A percentile compares a stretch with the other conserved stretches of the same genome.
phyloP scores from a whole-genome alignment of 92 coral and sea anemone genomes.

The Muricea muricata region DNA sequence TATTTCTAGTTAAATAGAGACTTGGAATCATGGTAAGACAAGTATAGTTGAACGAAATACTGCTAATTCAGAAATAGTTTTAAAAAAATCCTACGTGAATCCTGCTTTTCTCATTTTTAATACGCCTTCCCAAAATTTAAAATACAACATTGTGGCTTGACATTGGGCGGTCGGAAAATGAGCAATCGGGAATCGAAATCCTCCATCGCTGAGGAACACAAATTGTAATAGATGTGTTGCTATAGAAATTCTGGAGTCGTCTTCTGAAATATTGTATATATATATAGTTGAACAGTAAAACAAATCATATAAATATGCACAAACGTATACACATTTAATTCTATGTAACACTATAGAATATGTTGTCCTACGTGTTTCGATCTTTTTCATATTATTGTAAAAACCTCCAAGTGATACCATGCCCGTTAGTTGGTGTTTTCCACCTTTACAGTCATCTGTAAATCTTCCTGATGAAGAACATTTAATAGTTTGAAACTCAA shows the following conservation, averaged over 20 bases:
- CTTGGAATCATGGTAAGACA: background rate
- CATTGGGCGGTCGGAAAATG: conserved; percentile 5
- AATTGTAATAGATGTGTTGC: conserved; percentile 8
- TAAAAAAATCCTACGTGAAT: background rate
- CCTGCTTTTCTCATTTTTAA: conserved; percentile 6
- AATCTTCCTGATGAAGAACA: background rate
- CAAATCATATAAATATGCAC: background rate
- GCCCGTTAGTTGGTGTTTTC: background rate
- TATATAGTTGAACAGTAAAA: background rate
- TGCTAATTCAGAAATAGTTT: no score
- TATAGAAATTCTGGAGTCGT: background rate
- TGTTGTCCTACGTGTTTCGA: background rate
- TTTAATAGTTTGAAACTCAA: background rate
- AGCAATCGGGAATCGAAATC: background rate
- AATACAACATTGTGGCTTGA: background rate
- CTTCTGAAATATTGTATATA: background rate
- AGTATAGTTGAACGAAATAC: background rate
- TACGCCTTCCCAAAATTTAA: conserved; percentile 18
- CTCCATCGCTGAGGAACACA: background rate
- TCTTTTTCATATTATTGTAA: background rate
- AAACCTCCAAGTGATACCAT: background rate
- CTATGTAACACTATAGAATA: background rate
- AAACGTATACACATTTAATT: background rate
- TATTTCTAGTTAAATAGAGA: background rate
- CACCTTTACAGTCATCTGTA: conserved; percentile 11